phyloP scores from a whole-genome alignment of 2,888 invertebrate genomes.

The Congeria kusceri region DNA sequence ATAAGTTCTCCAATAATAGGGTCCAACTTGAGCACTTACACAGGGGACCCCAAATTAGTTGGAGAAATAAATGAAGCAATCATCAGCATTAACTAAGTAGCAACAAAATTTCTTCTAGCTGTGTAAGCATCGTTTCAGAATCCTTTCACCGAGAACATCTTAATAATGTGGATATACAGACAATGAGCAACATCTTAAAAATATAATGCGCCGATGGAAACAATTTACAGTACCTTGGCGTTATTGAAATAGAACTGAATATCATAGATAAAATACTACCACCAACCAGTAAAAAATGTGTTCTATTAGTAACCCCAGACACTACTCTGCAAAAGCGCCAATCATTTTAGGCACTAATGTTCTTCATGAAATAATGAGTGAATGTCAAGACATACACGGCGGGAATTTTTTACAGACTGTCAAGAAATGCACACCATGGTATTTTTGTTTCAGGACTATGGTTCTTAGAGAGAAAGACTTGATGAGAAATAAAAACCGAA shows the following conservation, averaged over 20 bases:
- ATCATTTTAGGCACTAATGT: too few species aligned
- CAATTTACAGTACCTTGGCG: constrained; percentile 28
- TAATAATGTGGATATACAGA: neutral
- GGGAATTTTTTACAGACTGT: too few species aligned
- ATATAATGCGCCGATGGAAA: constrained; percentile 39
- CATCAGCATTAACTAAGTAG: neutral
- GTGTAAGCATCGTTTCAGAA: constrained; percentile 24
- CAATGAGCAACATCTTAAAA: constrained; percentile 17
- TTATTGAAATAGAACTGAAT: constrained; percentile 15
- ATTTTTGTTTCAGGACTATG: too few species aligned
- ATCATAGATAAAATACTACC: too few species aligned
- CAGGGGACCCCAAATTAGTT: constrained; percentile 21
- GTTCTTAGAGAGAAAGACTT: constrained; percentile 16
- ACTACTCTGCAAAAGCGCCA: neutral
- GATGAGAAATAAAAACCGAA: neutral
- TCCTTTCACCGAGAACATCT: constrained; percentile 10
- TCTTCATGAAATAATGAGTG: too few species aligned
- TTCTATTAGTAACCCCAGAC: neutral
- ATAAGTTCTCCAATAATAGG: constrained; percentile 4
- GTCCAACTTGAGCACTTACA: neutral
- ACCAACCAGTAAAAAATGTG: constrained; percentile 13
- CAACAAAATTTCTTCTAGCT: constrained; percentile 15
- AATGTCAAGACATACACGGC: too few species aligned
- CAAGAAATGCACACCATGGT: too few species aligned
- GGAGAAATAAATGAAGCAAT: constrained; percentile 21